These are phyloP conservation scores for Okapia johnstoni DNA, from an alignment of 2,113 vertebrate genomes.

Conservation along the genomic window DNA sequence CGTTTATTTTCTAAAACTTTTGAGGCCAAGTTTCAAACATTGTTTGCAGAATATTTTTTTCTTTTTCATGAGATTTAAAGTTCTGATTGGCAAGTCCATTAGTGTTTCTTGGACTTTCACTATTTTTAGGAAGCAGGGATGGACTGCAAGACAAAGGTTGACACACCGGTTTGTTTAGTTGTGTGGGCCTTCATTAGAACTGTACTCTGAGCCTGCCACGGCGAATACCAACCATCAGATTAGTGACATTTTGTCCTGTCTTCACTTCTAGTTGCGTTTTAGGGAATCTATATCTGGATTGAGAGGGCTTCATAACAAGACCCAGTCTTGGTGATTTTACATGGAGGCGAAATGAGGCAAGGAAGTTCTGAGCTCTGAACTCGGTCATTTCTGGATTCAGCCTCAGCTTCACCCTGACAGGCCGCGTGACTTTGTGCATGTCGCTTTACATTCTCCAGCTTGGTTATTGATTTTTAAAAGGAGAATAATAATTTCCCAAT, in stretches of 20 bases:
- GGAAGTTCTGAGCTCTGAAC: background rate
- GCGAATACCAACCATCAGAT: background rate
- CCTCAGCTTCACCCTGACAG: background rate
- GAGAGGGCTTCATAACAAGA: conserved; percentile 8
- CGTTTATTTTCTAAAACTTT: conserved; percentile 90
- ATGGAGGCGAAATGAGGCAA: background rate
- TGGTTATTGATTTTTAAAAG: background rate
- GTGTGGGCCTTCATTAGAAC: background rate
- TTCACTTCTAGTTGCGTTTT: background rate
- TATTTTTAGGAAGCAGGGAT: conserved; percentile 48
- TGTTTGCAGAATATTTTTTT: background rate
- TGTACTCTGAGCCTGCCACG: rapidly evolving
- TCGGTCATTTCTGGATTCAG: background rate
- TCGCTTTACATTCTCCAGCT: background rate
- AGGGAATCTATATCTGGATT: conserved; percentile 26
- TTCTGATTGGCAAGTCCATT: conserved; percentile 60
- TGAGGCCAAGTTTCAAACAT: conserved; percentile 69
- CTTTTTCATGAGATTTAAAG: conserved; percentile 68
- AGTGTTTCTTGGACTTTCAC: conserved; percentile 54
- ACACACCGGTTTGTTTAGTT: background rate
- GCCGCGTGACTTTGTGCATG: rapidly evolving
- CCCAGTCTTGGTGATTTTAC: background rate
- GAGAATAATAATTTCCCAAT: background rate
- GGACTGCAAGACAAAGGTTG: background rate
- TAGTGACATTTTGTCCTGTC: background rate